Evolutionary conservation across 1,140 invertebrate genomes (phyloP).

Genomic region (Cheumatopsyche charites): DNA sequence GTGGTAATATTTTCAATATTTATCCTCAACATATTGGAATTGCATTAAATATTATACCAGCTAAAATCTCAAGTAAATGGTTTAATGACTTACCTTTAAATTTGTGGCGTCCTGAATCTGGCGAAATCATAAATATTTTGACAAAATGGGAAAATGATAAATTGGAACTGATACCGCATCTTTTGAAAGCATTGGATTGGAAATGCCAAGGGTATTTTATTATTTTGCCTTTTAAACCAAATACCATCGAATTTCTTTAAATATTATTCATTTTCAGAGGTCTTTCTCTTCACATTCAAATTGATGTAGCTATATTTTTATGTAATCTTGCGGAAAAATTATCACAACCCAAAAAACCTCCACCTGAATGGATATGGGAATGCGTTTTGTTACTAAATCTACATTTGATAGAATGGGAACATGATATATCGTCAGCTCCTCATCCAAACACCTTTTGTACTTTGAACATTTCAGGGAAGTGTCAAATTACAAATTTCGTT

Average conservation of each 20-base stretch:
- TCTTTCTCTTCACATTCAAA: slow-evolving; percentile 35
- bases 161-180: slow-evolving; percentile 27
- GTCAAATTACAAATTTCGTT: slow-evolving; percentile 30
- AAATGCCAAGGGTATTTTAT: slow-evolving; percentile 35
- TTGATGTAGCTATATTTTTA: slow-evolving; percentile 39
- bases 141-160: slow-evolving; percentile 28
- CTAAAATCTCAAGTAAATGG: slow-evolving; percentile 17
- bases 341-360: slow-evolving; percentile 20
- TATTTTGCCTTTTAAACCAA: neutral
- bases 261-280: slow-evolving; percentile 38
- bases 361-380: slow-evolving; percentile 46
- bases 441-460: slow-evolving; percentile 23
- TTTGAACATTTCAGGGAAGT: slow-evolving; percentile 39
- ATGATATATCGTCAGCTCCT: slow-evolving; percentile 8
- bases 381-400: slow-evolving; percentile 40
- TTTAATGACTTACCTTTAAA: slow-evolving; percentile 35
- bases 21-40: slow-evolving; percentile 24
- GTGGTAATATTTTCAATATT: slow-evolving; percentile 28
- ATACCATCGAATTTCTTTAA: slow-evolving; percentile 1
- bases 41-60: slow-evolving; percentile 20
- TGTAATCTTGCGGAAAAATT: slow-evolving; percentile 32
- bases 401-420: slow-evolving; percentile 42
- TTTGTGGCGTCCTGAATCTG: slow-evolving; percentile 32
- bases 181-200: slow-evolving; percentile 43
- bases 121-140: slow-evolving; percentile 36